Percentiles rank a stretch among this genome's conserved stretches.
phyloP scores from a whole-genome alignment of 2,113 vertebrate species.

The Lichenostomus cassidix region DNA sequence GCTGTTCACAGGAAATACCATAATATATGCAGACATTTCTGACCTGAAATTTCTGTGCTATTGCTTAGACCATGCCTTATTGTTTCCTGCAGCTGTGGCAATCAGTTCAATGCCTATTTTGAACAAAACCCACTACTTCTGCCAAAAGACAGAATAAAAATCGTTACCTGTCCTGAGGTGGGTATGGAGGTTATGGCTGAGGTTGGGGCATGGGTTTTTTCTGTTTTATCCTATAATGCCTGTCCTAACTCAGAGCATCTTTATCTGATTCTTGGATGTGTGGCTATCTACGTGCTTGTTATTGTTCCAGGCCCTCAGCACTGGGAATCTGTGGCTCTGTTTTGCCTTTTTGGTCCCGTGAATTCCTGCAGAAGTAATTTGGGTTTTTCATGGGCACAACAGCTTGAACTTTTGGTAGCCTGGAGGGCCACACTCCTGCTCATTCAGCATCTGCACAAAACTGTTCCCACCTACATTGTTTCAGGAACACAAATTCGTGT shows the following conservation, averaged over 20 bases:
- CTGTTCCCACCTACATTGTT: not conserved
- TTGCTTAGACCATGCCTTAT: not conserved
- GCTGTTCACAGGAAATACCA: not conserved
- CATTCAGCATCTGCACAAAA: not conserved
- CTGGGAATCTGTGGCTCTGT: too few species aligned
- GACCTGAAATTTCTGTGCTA: not conserved
- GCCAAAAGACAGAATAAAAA: not conserved
- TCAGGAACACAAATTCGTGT: not conserved
- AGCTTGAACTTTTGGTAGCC: not conserved
- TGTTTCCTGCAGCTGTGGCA: not conserved
- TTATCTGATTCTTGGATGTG: not conserved
- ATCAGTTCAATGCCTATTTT: not conserved
- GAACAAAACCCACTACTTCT: not conserved
- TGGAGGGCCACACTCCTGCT: not conserved
- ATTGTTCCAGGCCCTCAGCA: not conserved
- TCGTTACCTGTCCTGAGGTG: fast-evolving
- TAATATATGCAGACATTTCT: not conserved
- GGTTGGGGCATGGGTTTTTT: not conserved
- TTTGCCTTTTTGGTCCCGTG: not conserved
- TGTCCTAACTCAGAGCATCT: not conserved
- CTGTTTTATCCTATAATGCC: not conserved
- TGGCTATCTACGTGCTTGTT: not conserved
- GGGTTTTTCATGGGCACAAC: not conserved
- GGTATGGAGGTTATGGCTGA: not conserved
- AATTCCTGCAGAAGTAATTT: not conserved